phyloP scores from a whole-genome alignment of 2,797 vertebrate species.

The Xenopus petersii region DNA sequence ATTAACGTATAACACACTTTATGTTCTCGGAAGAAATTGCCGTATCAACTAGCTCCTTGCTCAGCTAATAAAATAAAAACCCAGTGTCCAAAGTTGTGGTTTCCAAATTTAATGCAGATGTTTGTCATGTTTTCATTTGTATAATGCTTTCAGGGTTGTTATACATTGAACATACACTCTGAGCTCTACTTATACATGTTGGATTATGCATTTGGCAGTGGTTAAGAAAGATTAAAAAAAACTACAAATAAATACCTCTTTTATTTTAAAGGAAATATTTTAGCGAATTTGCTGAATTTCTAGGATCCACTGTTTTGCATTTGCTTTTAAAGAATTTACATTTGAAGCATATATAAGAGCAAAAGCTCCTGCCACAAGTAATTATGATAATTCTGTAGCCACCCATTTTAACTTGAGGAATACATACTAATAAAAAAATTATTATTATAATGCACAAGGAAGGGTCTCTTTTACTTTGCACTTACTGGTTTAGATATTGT shows the following conservation, averaged over 20 bases:
- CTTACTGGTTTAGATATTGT: too few relatives aligned
- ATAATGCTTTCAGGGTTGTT: slow-evolving; percentile 49
- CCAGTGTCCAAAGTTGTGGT: slow-evolving; percentile 62
- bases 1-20: slow-evolving; percentile 63
- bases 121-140: slow-evolving; percentile 61
- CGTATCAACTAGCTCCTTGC: slow-evolving; percentile 63
- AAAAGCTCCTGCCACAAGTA: too few relatives aligned
- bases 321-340: background rate
- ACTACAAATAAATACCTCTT: slow-evolving; percentile 12
- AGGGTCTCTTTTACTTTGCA: too few relatives aligned
- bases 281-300: slow-evolving; percentile 6
- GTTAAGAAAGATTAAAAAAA: slow-evolving; percentile 10
- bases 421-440: too few relatives aligned
- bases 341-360: too few relatives aligned
- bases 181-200: slow-evolving; percentile 35
- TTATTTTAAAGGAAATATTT: background rate
- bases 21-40: slow-evolving; percentile 68
- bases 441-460: too few relatives aligned
- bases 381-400: too few relatives aligned
- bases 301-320: background rate
- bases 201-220: slow-evolving; percentile 40
- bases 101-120: slow-evolving; percentile 60
- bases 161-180: slow-evolving; percentile 43
- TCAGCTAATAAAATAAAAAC: slow-evolving; percentile 69
- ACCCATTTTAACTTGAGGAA: too few relatives aligned